Evolutionary conservation across 2,113 vertebrate species (phyloP), one percentile per base, ranked within the genome.

Genomic region (Thunnus maccoyii): DNA sequence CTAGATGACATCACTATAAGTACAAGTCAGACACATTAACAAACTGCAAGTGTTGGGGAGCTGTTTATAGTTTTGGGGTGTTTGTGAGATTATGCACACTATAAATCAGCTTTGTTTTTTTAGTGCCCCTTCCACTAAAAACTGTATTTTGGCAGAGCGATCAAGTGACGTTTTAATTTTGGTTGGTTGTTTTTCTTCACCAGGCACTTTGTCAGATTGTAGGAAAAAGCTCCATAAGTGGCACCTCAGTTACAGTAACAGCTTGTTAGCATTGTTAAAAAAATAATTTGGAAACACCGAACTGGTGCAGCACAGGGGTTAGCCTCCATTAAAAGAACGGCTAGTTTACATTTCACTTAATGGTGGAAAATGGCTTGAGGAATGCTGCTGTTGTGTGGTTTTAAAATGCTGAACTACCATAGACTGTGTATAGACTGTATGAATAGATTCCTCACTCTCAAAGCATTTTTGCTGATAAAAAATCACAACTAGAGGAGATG

Each of bases 241-340:
- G 83, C 86, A 83, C 57, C 71, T 86, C 58, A 7, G 69, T 85
- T 13, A 0, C 69, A 81, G 82, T 86, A 88, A 86, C 76, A 82
- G 81, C 81, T 87, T 89, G 64, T 85, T 88, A 89, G 88, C 44
- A 54, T 70, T 87, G 80, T 80, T 85, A 83, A 84, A 88, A 88
- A 89, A 88, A 87, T 75, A 25, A 90, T 83, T 88, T 87, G 78
- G 87, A 82, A 87, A 91, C 82, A 73, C 51, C 47, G 70, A 57
- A 56, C 67, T 36, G 52, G 58, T 76, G 76, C 63, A 72, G 77
- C 55, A 61, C 48, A 52, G 65, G 44, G 47, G 48, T 79, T 73
- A 78, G 86, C 52, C 51, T 80, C 80, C 82, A 72, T 85, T 82
- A 85, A 85, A 84, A 76, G 63, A 86, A 89, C 30, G 79, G 74